Base-by-base conservation (phyloP, 2,113 vertebrate species). In the Pampusana beccarii region DNA sequence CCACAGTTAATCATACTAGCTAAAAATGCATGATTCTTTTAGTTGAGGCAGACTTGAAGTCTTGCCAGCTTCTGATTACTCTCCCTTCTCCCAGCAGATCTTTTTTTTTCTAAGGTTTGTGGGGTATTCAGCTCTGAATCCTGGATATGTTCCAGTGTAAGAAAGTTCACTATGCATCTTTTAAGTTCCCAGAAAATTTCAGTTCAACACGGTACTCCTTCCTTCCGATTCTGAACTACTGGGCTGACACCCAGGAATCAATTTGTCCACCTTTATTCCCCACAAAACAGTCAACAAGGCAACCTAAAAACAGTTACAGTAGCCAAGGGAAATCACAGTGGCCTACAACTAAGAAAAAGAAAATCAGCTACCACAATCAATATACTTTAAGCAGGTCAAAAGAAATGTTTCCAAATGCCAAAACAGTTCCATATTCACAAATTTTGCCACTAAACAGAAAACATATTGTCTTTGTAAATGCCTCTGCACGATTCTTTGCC, bases 281-380 rank as follows among this genome's bases (percentile, higher is more conserved):
- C 82, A 88, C 74, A 74, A 95, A 97, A 97, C 54, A 98, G 87
- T 58, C 94, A 96, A 48, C 34, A 94, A 95, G 85, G 95, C 66
- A 97, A 89, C 82, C 85, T 93, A 96, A 93, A 97, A 97, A 81
- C 87, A 97, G 90, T 82, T 92, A 96, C 97, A 96, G 97, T 94
- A 98, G 97, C 95, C 95, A 92, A 86, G 46, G 97, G 93, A 92
- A 97, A 97, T 96, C 93, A 96, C 88, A 93, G 74, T 78, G 93
- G 93, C 83, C 94, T 95, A 84, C 50, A 96, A 89, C 82, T 86
- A 97, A 89, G 82, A 96, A 60, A 94, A 96, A 97, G 86, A 97
- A 97, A 97, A 97, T 94, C 95, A 97, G 94, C 97, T 97, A 98
- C 93, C 85, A 96, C 97, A 97, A 97, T 97, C 97, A 97, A 97